Conservation (phyloP, 2,113 vertebrate genomes). For the Archocentrus centrarchus region DNA sequence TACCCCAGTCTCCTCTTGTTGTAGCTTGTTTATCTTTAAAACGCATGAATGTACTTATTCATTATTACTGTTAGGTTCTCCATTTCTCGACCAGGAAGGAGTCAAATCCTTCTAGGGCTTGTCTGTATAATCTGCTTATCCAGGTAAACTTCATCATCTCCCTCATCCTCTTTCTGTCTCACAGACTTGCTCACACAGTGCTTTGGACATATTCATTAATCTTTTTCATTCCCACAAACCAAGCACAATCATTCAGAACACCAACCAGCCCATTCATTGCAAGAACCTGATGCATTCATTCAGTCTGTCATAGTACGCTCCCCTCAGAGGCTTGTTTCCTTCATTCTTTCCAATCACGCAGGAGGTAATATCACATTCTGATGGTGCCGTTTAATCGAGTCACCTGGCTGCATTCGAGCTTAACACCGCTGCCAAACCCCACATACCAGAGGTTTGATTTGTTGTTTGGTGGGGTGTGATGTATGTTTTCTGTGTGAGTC, state of each 20-base stretch:
- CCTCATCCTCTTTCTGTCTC: not conserved
- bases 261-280: slow-evolving; percentile 44
- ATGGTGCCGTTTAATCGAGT: slow-evolving; percentile 37
- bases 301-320: slow-evolving; percentile 31
- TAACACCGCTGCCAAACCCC: slow-evolving; percentile 41
- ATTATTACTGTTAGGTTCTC: not conserved
- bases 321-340: slow-evolving; percentile 33
- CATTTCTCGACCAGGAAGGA: not conserved
- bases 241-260: slow-evolving; percentile 49
- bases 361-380: slow-evolving; percentile 39
- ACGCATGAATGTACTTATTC: not conserved
- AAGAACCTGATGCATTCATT: slow-evolving; percentile 47
- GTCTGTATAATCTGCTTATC: not conserved
- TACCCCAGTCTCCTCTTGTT: not conserved
- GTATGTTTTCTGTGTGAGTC: slow-evolving; percentile 53
- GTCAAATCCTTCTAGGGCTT: not conserved
- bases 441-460: slow-evolving; percentile 68
- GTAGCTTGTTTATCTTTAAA: not conserved
- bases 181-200: slow-evolving; percentile 13
- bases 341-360: slow-evolving; percentile 29
- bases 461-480: slow-evolving; percentile 53
- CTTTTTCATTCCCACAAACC: slow-evolving; percentile 29
- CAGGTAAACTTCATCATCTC: not conserved
- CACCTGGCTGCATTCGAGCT: slow-evolving; percentile 52
- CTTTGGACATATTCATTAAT: slow-evolving; percentile 40